Conservation (phyloP, 2,797 vertebrate genomes). For the Leucoraja ocellata region DNA sequence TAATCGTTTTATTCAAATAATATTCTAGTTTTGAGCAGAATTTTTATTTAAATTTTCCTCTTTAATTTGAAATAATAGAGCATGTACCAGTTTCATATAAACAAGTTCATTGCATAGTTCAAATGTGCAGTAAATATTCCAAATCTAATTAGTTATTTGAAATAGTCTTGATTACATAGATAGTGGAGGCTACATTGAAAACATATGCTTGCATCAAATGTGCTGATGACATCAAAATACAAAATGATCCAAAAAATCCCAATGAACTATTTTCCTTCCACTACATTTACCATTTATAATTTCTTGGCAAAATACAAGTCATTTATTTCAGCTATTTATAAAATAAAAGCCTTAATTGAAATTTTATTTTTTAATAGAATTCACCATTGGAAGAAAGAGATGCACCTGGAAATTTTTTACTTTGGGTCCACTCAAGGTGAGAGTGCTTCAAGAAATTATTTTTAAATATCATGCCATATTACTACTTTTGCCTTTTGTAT, state of each 20-base stretch:
- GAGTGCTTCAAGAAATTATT: not conserved
- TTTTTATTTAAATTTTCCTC: not conserved
- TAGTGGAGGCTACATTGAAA: not conserved
- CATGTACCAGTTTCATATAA: not conserved
- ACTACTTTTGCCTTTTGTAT: not conserved
- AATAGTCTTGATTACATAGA: not conserved
- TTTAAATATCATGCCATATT: not conserved
- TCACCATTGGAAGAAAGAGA: slow-evolving; percentile 60
- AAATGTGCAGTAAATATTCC: not conserved
- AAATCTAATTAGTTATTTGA: not conserved
- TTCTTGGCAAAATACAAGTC: not conserved
- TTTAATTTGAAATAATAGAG: not conserved
- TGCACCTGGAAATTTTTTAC: slow-evolving; percentile 69
- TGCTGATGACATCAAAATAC: too few relatives aligned
- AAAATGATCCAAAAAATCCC: not conserved
- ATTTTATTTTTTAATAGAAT: slow-evolving; percentile 48
- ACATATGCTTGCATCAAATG: not conserved
- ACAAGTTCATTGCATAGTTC: not conserved
- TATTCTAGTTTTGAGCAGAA: not conserved
- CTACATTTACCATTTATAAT: not conserved
- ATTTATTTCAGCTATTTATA: not conserved
- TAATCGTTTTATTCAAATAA: not conserved
- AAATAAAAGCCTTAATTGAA: not conserved
- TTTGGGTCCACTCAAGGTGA: slow-evolving; percentile 68
- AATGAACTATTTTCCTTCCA: not conserved